These are phyloP conservation scores for Pandion haliaetus DNA, from an alignment of 2,113 vertebrate species.

Conservation along the genomic window DNA sequence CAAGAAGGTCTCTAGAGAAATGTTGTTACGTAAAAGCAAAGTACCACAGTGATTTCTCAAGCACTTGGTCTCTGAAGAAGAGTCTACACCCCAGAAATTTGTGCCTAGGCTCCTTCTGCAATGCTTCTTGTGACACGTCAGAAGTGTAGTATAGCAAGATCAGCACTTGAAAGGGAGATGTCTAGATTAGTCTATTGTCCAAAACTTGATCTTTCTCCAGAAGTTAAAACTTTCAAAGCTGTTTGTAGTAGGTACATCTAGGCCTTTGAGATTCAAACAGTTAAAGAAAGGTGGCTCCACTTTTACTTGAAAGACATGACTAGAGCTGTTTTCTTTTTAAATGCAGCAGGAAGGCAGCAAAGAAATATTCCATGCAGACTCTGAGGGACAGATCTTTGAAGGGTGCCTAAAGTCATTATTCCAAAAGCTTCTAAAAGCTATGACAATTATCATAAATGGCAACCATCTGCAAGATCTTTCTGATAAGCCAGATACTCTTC, in stretches of 20 bases:
- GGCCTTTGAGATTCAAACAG: neutral
- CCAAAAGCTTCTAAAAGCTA: neutral
- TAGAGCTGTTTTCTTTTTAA: neutral
- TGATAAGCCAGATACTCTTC: neutral
- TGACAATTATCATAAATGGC: neutral
- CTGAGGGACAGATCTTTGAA: constrained; percentile 10
- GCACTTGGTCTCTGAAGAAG: neutral
- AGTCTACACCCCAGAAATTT: neutral
- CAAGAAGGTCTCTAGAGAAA: neutral
- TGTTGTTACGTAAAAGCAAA: neutral
- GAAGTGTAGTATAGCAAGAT: neutral
- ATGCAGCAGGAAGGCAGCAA: neutral
- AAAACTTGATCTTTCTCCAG: neutral
- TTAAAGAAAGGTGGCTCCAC: neutral
- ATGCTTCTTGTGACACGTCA: neutral
- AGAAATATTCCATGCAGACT: neutral
- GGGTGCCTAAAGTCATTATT: neutral
- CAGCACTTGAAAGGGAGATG: neutral
- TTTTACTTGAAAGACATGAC: neutral
- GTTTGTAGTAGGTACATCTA: neutral
- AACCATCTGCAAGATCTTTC: neutral
- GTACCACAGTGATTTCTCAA: neutral
- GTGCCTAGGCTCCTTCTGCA: neutral
- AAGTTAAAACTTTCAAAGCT: neutral
- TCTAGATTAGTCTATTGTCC: neutral